These are phyloP conservation scores for Halcyon badia DNA, from an alignment of 2,797 vertebrate genomes.

Conservation along the genomic window DNA sequence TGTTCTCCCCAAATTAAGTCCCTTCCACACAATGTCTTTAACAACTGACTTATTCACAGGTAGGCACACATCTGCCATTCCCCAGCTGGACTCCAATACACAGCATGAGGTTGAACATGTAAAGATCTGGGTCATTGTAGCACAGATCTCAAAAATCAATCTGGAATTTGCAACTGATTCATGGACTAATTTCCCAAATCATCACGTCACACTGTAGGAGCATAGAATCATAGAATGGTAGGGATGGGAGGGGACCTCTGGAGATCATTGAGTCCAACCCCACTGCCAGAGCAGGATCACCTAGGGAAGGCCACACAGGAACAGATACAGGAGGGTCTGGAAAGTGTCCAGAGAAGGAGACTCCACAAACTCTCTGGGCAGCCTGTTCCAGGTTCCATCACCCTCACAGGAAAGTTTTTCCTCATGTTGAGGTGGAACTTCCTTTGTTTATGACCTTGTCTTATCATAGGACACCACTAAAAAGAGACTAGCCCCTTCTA, in stretches of 20 bases:
- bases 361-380: no score
- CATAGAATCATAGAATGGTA: background rate
- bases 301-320: no score
- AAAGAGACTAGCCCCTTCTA: no score
- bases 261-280: background rate
- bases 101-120: background rate
- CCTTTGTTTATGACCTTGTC: no score
- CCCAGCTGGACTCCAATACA: background rate
- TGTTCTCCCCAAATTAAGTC: background rate
- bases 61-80: rapidly evolving
- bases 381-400: no score
- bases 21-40: background rate
- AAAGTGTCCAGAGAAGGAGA: no score
- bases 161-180: background rate
- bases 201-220: background rate
- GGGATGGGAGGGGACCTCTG: background rate
- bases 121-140: background rate
- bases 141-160: background rate
- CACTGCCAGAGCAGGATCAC: no score
- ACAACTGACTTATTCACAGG: background rate
- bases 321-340: no score
- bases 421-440: no score
- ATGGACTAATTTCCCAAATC: background rate
- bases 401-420: no score
- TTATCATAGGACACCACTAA: no score